phyloP scores from a whole-genome alignment of 2,113 vertebrate genomes.

The Rafetus swinhoei region DNA sequence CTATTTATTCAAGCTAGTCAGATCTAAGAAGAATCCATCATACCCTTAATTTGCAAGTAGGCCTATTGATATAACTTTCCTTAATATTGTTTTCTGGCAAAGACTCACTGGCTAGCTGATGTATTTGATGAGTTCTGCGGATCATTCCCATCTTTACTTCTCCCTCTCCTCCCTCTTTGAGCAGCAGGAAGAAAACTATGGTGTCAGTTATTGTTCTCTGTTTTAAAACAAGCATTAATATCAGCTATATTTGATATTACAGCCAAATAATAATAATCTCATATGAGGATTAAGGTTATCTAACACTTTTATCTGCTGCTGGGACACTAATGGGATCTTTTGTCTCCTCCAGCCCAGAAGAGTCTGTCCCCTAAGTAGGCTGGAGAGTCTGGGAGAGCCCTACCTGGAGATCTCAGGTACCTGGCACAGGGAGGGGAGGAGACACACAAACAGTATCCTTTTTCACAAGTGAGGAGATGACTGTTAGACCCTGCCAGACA shows the following conservation, averaged over 20 bases:
- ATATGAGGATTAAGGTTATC: no score
- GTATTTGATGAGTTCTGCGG: not conserved
- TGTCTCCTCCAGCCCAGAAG: no score
- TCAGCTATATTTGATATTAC: not conserved
- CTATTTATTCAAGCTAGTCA: not conserved
- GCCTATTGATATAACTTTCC: not conserved
- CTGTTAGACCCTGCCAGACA: no score
- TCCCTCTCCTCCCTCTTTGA: not conserved
- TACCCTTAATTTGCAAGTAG: not conserved
- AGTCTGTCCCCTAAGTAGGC: no score
- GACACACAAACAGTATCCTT: no score
- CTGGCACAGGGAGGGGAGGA: no score
- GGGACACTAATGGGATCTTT: no score
- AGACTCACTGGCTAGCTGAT: not conserved
- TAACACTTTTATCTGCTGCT: no score
- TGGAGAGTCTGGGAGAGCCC: no score
- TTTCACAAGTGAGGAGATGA: no score
- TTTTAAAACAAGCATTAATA: not conserved
- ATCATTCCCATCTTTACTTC: not conserved
- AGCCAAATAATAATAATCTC: not conserved
- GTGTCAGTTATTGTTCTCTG: not conserved
- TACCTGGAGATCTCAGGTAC: no score
- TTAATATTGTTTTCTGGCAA: not conserved
- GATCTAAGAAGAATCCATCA: not conserved
- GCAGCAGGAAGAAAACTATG: not conserved